phyloP scores from a whole-genome alignment of 64 coral and sea anemone species.

The Platygyra sinensis region DNA sequence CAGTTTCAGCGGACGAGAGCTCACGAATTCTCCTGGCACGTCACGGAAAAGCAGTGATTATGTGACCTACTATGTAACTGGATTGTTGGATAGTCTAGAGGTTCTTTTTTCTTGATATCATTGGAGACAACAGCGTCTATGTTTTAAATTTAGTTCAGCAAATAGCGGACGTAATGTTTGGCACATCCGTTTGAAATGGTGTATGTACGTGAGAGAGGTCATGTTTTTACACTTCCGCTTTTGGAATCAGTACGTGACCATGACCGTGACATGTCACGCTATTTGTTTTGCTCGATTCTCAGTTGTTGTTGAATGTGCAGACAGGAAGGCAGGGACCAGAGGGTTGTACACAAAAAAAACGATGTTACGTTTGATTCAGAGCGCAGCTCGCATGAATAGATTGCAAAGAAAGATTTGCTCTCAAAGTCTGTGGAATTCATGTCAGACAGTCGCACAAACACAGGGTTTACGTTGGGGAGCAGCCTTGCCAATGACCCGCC shows the following conservation, averaged over 20 bases:
- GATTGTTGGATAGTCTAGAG: no score
- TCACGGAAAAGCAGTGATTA: no score
- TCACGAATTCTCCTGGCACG: no score
- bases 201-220: not conserved
- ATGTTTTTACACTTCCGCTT: not conserved
- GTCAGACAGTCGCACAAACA: not conserved
- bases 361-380: conserved; percentile 8
- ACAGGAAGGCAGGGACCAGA: not conserved
- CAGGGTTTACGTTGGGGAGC: not conserved
- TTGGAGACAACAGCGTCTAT: no score
- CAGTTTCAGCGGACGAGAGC: no score
- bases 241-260: not conserved
- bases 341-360: not conserved
- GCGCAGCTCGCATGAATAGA: not conserved
- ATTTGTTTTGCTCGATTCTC: not conserved
- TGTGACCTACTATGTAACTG: no score
- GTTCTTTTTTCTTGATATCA: no score
- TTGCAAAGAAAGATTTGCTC: not conserved
- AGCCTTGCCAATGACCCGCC: not conserved
- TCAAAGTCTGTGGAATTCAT: not conserved
- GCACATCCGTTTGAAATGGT: not conserved
- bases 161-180: not conserved
- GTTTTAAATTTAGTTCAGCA: no score
- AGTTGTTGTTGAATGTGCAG: not conserved
- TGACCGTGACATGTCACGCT: not conserved